phyloP scores from a whole-genome alignment of 2,797 vertebrate species.

The Triplophysa yarkandensis region DNA sequence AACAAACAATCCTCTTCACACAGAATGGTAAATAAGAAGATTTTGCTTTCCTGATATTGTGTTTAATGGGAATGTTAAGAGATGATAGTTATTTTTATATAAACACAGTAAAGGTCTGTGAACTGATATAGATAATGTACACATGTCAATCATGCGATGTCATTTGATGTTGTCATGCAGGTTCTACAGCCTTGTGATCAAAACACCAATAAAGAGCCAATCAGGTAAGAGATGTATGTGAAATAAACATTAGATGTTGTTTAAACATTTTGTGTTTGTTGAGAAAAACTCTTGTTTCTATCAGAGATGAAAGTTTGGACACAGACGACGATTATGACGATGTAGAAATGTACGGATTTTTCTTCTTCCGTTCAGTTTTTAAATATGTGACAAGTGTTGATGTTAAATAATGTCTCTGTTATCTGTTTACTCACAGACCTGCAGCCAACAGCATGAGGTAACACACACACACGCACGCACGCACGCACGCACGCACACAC shows the following conservation, averaged over 20 bases:
- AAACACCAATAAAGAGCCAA: constrained; percentile 50
- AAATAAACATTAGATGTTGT: not conserved
- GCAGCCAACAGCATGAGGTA: not conserved
- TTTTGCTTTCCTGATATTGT: no score
- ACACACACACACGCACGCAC: not conserved
- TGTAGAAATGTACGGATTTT: constrained; percentile 82
- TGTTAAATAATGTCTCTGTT: constrained; percentile 3
- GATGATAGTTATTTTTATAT: not conserved
- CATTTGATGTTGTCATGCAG: constrained; percentile 52
- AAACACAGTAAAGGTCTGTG: not conserved
- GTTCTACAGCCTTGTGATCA: constrained; percentile 48
- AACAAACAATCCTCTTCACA: constrained; percentile 57
- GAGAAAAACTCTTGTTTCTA: not conserved
- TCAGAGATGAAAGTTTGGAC: constrained; percentile 68
- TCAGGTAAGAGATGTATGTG: constrained; percentile 58
- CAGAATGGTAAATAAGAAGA: constrained; percentile 64
- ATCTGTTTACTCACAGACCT: constrained; percentile 49
- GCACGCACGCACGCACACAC: not conserved
- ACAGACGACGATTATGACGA: constrained; percentile 87
- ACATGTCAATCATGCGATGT: not conserved
- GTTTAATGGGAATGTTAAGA: no score
- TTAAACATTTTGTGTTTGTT: not conserved
- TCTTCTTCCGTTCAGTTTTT: no score
- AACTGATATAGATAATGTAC: not conserved
- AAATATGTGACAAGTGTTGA: not conserved